Conservation (phyloP, 2,888 invertebrate species). For the Pantelozetes paolii region DNA sequence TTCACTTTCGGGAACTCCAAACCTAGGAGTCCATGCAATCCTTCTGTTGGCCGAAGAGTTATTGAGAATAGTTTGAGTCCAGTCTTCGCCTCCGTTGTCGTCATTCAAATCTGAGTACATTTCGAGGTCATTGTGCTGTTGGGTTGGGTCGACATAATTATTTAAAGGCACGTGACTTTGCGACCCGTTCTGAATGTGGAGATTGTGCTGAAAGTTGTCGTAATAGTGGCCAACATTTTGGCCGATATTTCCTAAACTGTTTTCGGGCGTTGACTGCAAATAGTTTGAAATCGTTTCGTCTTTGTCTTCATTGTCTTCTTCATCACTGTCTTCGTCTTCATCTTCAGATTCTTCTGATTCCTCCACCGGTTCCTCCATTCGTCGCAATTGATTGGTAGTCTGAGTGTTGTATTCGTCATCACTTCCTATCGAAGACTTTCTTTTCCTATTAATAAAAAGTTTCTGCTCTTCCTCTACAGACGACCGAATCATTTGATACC, state of each 20-base stretch:
- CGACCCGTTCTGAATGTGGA: constrained; percentile 15
- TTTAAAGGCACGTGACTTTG: constrained; percentile 34
- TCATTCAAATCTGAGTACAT: constrained; percentile 29
- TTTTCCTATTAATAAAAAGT: constrained; percentile 40
- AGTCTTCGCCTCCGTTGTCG: constrained; percentile 30
- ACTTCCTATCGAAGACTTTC: constrained; percentile 40
- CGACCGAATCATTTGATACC: constrained; percentile 40
- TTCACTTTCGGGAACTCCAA: constrained; percentile 32
- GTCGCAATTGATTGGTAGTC: constrained; percentile 3
- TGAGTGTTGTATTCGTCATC: constrained; percentile 33
- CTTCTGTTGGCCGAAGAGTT: constrained; percentile 21
- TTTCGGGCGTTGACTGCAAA: constrained; percentile 6
- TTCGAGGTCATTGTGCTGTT: constrained; percentile 24
- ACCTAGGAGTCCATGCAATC: constrained; percentile 36
- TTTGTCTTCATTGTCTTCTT: constrained; percentile 31
- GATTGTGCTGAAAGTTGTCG: constrained; percentile 17
- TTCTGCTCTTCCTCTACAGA: constrained; percentile 34
- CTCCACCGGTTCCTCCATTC: constrained; percentile 11
- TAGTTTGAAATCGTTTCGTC: constrained; percentile 9
- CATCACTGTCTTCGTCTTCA: constrained; percentile 31
- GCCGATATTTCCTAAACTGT: not conserved
- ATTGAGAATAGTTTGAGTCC: constrained; percentile 25
- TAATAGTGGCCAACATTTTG: constrained; percentile 32
- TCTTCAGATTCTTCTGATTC: constrained; percentile 33
- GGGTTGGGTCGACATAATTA: constrained; percentile 23